These are phyloP conservation scores for Greenwoodochromis staneri DNA, from an alignment of 2,113 vertebrate genomes.

Conservation along the genomic window DNA sequence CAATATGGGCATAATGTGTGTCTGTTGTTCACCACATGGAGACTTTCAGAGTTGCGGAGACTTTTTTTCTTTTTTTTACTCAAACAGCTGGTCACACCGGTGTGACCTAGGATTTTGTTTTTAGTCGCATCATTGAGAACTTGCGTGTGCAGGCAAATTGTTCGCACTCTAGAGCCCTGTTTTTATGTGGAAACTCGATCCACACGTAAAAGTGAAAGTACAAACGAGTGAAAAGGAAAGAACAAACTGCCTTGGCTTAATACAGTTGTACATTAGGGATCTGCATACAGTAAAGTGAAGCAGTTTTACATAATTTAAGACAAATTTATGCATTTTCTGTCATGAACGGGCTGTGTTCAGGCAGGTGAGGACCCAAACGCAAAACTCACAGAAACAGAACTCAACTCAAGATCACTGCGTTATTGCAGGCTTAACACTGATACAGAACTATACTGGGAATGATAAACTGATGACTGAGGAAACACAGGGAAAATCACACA, in stretches of 20 bases:
- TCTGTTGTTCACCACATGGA: not conserved
- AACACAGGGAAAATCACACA: not conserved
- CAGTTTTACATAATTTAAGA: not conserved
- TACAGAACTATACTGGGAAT: not conserved
- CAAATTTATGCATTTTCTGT: not conserved
- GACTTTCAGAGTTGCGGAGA: not conserved
- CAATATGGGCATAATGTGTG: not conserved
- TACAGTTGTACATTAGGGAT: not conserved
- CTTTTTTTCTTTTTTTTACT: not conserved
- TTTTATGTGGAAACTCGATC: not conserved
- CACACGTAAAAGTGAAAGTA: not conserved
- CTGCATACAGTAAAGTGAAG: not conserved
- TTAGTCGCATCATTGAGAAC: not conserved
- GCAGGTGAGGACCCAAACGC: not conserved
- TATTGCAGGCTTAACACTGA: not conserved
- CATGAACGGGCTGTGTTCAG: not conserved
- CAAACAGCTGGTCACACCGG: not conserved
- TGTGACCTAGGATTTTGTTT: not conserved
- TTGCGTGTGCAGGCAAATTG: not conserved
- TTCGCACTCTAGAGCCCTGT: not conserved
- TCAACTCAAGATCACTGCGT: not conserved
- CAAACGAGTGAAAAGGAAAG: not conserved
- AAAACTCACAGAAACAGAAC: not conserved
- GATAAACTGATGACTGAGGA: not conserved
- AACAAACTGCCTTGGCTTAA: not conserved